Percentiles rank a stretch among this genome's conserved stretches.
These are phyloP conservation scores for Cygnus buccinator DNA, from an alignment of 2,113 vertebrate species.

Conservation along the genomic window DNA sequence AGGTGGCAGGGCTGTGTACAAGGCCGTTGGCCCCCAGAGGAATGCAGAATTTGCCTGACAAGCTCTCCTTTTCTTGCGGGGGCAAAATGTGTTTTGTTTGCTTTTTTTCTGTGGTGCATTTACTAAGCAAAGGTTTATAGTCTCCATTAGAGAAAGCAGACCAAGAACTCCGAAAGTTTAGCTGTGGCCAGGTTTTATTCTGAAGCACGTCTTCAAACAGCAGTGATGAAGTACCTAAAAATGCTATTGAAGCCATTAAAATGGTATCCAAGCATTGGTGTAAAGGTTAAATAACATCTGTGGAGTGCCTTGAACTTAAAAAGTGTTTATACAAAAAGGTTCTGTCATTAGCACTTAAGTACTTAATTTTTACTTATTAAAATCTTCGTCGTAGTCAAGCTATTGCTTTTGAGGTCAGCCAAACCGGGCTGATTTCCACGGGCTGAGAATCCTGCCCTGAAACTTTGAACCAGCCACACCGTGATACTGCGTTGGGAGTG, in stretches of 20 bases:
- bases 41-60: not conserved
- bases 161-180: too few species aligned
- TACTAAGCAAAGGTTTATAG: not conserved
- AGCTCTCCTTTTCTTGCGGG: not conserved
- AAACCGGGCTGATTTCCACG: rapidly evolving
- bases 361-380: not conserved
- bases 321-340: not conserved
- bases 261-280: not conserved
- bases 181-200: not conserved
- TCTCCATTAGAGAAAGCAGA: not conserved
- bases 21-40: not conserved
- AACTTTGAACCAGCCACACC: not conserved
- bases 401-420: not conserved
- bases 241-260: not conserved
- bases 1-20: not conserved
- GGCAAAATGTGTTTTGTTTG: not conserved
- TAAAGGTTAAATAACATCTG: not conserved
- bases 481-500: rapidly evolving
- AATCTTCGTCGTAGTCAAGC: not conserved
- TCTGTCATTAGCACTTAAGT: not conserved
- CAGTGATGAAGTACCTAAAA: not conserved
- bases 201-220: not conserved
- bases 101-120: not conserved
- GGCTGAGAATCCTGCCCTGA: not conserved
- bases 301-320: not conserved